Base-by-base conservation (phyloP, 1,140 invertebrate species). In the Eciton burchellii region DNA sequence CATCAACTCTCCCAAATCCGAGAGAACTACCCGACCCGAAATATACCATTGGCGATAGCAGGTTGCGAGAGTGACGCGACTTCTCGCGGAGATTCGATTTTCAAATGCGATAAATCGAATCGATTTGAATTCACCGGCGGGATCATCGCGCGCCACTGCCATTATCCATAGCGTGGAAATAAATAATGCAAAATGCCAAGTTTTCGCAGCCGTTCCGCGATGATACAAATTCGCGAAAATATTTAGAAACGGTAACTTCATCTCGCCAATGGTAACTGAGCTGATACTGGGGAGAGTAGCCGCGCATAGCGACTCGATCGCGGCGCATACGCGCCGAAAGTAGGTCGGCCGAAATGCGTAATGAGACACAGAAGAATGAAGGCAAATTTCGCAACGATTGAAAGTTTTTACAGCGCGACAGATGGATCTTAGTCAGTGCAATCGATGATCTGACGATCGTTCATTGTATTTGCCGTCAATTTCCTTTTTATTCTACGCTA, bases 1-100 rank as follows among this genome's bases (percentile, higher is more conserved):
- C 41, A 49, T 59, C 63, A 68, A 54, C 63, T 83, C 59, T 83
- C n/a, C n/a, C 47, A 5, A 71, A 83, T 71, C n/a, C 56, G 26
- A 41, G 66, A 47, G 66, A 49, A 35, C 4, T 4, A 43, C 14
- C n/a, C 14, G 6, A 14, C 65, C 11, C 43, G 16, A 56, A 56
- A 77, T 68, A 24, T 21, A 24, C 12, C 4, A 49, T 73, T 19
- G 26, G 11, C 24, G 21, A 81, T 47, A 6, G 54, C 59, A 70
- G 45, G 9, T 11, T 43, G 16, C 16, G 45, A 54, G 29, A 77
- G 35, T 68, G 26, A 62, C 49, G 19, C 74, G 29, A 54, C 29
- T 77, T 77, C 21, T 66, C 59, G 62, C 16, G 21, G 21, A 56
- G 35, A 77, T 77, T 56, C 63, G 41, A 77, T 47, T 77, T 77